Percentiles rank a stretch among this genome's conserved stretches.
Conservation (phyloP, 1,140 invertebrate species). For the Cherax destructor region DNA sequence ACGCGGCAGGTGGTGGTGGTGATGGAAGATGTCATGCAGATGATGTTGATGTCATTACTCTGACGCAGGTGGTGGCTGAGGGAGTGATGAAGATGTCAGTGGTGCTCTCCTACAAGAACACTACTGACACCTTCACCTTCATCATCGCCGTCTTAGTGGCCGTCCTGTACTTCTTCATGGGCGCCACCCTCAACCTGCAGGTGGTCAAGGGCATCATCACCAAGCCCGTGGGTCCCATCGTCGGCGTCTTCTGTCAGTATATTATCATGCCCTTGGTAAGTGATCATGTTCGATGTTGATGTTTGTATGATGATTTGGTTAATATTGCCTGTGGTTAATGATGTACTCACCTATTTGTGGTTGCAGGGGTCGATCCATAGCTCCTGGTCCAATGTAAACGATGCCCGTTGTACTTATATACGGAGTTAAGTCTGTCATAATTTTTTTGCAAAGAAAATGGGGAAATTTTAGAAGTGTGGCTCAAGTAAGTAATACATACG, state of each 20-base stretch:
- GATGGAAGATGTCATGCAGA: no score
- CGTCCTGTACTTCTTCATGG: slow-evolving; percentile 74
- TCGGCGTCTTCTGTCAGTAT: slow-evolving; percentile 72
- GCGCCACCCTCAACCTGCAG: slow-evolving; percentile 75
- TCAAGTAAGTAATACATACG: no score
- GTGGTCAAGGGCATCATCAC: slow-evolving; percentile 75
- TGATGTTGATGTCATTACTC: not conserved
- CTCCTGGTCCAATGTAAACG: no score
- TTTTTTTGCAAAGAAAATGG: no score
- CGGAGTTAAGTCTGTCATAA: no score
- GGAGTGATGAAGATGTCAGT: slow-evolving; percentile 27
- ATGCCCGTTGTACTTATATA: no score
- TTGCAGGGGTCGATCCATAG: no score
- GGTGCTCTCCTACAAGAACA: not conserved
- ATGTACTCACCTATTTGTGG: no score
- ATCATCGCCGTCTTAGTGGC: not conserved
- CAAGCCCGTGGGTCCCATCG: slow-evolving; percentile 74
- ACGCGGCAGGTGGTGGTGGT: no score
- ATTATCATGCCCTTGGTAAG: slow-evolving; percentile 52
- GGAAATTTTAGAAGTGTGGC: no score
- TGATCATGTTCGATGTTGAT: not conserved
- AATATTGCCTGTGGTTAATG: no score
- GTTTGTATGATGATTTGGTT: not conserved
- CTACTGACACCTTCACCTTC: slow-evolving; percentile 23
- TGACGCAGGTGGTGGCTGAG: slow-evolving; percentile 9